These are phyloP conservation scores for Rhincodon typus DNA, from an alignment of 2,797 vertebrate genomes.

Conservation along the genomic window DNA sequence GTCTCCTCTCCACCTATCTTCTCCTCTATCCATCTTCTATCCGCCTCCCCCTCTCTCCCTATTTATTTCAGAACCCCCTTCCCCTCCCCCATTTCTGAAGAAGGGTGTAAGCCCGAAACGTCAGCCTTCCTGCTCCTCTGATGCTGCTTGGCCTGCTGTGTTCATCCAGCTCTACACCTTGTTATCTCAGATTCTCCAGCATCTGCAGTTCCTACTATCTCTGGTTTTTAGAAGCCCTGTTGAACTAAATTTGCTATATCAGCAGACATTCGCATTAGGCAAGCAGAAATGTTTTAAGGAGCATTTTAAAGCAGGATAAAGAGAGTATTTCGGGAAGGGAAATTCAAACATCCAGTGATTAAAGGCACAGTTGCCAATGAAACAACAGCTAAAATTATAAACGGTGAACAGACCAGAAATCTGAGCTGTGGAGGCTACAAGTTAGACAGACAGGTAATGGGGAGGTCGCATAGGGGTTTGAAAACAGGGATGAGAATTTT, in stretches of 20 bases:
- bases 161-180: no score
- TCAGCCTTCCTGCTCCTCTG: no score
- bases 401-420: neutral
- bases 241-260: neutral
- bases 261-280: neutral
- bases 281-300: neutral
- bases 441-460: neutral
- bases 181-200: no score
- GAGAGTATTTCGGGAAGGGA: neutral
- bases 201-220: no score
- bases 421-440: neutral
- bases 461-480: neutral
- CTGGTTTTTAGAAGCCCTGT: neutral
- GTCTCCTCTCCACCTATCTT: no score
- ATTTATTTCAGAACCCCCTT: no score
- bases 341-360: neutral
- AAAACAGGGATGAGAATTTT: neutral
- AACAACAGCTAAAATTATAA: neutral
- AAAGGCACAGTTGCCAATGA: neutral
- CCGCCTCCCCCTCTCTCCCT: no score
- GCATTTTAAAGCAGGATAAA: neutral
- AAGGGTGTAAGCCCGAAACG: no score
- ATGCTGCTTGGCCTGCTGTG: no score
- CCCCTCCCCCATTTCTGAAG: no score
- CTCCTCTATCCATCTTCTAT: no score